These are phyloP conservation scores for Cryptoprocta ferox DNA, from an alignment of 2,797 vertebrate genomes.

Conservation along the genomic window DNA sequence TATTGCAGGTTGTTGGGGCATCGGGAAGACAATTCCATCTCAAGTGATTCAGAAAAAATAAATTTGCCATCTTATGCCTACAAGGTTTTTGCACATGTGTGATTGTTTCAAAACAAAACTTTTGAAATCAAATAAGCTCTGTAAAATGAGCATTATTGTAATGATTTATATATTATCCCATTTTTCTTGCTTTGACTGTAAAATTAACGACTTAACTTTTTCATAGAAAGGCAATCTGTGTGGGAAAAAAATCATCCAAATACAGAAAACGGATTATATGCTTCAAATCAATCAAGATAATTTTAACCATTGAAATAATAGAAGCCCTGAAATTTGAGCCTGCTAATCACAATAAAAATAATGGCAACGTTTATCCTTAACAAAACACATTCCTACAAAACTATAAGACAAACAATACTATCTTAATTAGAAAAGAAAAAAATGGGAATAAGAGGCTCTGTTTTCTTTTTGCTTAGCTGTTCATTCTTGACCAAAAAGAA, in stretches of 20 bases:
- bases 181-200: constrained; percentile 58
- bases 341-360: neutral
- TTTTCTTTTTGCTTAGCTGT: neutral
- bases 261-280: neutral
- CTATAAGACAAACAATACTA: neutral
- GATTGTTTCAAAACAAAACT: neutral
- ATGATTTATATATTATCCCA: neutral
- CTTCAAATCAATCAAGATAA: neutral
- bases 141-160: neutral
- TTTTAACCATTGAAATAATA: neutral
- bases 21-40: neutral
- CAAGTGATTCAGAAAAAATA: neutral
- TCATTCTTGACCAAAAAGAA: neutral
- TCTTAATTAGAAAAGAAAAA: neutral
- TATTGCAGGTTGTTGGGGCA: neutral
- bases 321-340: constrained; percentile 13
- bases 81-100: neutral
- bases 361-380: neutral
- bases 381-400: neutral
- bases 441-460: rapidly evolving
- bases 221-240: neutral
- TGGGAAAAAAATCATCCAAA: neutral
- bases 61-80: neutral
- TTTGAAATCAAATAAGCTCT: neutral
- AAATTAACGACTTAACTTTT: constrained; percentile 30